A percentile compares a stretch with the other conserved stretches of the same genome.
Evolutionary conservation across 2,888 invertebrate genomes (phyloP).

Genomic region (Podabrus alpinus): DNA sequence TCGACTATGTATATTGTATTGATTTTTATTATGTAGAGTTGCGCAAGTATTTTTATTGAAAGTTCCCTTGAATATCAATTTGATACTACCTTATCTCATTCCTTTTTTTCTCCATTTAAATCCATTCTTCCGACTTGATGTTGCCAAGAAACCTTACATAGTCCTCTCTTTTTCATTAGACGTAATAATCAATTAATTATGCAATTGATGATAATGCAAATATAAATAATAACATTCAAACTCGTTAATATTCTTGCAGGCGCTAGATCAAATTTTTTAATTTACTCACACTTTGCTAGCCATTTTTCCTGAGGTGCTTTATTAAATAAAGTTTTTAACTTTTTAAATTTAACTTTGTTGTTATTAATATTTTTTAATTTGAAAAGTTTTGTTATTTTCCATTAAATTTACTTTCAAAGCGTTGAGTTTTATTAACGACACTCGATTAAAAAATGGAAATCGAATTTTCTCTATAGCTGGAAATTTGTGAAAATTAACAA

Average conservation of each 20-base stretch:
- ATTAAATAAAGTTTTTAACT: background rate
- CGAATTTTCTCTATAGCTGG: background rate
- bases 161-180: background rate
- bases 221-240: background rate
- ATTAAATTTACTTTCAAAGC: background rate
- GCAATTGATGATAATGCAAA: background rate
- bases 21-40: conserved; percentile 25
- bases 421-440: background rate
- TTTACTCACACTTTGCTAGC: background rate
- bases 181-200: background rate
- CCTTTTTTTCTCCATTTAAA: conserved; percentile 4
- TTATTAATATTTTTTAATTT: background rate
- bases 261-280: background rate
- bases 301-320: background rate
- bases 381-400: background rate
- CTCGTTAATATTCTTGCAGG: background rate
- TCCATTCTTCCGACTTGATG: background rate
- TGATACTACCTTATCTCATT: conserved; percentile 12
- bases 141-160: background rate
- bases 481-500: background rate
- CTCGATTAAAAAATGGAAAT: background rate
- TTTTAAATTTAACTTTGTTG: background rate
- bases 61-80: conserved; percentile 21
- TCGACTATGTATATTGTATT: conserved; percentile 14
- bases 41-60: conserved; percentile 23